These are phyloP conservation scores for Melitaea cinxia DNA, from an alignment of 1,140 invertebrate species.

Conservation along the genomic window DNA sequence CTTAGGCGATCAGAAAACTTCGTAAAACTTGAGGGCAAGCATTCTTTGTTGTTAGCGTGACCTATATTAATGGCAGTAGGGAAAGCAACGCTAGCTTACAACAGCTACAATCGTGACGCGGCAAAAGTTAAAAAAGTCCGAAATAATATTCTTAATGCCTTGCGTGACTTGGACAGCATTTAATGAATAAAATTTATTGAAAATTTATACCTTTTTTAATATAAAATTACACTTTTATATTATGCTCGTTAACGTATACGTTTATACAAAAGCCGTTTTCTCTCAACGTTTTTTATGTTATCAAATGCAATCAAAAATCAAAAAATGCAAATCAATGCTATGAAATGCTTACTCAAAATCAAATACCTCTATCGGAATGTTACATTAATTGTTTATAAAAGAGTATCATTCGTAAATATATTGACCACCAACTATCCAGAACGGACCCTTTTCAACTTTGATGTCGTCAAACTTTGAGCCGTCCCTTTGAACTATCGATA, in stretches of 20 bases:
- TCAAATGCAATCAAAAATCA: too few species aligned
- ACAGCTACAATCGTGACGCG: slow-evolving; percentile 9
- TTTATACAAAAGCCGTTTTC: too few species aligned
- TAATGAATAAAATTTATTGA: too few species aligned
- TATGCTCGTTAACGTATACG: too few species aligned
- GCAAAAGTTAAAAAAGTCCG: slow-evolving; percentile 5
- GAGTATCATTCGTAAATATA: not conserved
- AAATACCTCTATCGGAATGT: not conserved
- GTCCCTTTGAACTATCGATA: slow-evolving; percentile 32
- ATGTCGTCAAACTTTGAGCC: slow-evolving; percentile 37
- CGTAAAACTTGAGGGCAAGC: not conserved
- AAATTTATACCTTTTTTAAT: too few species aligned
- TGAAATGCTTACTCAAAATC: not conserved
- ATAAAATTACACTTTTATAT: too few species aligned
- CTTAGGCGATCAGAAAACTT: slow-evolving; percentile 7
- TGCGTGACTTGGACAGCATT: not conserved
- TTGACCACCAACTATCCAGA: slow-evolving; percentile 24
- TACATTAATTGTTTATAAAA: not conserved
- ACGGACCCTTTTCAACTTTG: slow-evolving; percentile 55
- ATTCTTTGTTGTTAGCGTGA: slow-evolving; percentile 12
- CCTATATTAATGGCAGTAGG: slow-evolving; percentile 3
- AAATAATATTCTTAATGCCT: slow-evolving; percentile 18
- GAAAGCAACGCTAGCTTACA: not conserved
- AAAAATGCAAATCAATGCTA: too few species aligned
- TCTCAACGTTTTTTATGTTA: too few species aligned